Conservation (phyloP, 2,113 vertebrate genomes). For the Leptodactylus fuscus region DNA sequence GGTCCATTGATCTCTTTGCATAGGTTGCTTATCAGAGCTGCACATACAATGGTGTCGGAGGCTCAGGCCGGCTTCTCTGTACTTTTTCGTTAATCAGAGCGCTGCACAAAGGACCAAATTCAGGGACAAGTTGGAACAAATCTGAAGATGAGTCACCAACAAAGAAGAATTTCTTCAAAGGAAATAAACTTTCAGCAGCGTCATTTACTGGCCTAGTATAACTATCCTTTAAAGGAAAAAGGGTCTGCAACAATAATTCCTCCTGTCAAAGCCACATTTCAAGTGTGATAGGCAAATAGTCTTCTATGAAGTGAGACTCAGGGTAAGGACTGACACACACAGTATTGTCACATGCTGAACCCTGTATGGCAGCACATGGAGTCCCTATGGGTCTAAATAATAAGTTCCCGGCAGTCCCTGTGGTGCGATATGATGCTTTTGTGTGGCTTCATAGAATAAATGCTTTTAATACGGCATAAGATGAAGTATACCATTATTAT, state of each 20-base stretch:
- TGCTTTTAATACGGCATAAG: too few relatives aligned
- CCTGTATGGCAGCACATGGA: neutral
- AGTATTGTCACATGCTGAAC: neutral
- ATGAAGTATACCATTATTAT: too few relatives aligned
- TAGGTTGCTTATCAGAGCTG: conserved; percentile 6
- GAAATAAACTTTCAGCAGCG: conserved; percentile 9
- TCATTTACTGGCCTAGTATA: neutral
- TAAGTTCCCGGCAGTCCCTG: neutral
- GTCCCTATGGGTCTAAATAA: neutral
- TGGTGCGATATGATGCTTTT: too few relatives aligned
- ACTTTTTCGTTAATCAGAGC: conserved; percentile 40
- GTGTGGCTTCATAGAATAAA: too few relatives aligned
- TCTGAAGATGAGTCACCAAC: conserved; percentile 10
- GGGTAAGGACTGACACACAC: neutral
- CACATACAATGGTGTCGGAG: neutral
- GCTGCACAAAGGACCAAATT: conserved; percentile 16
- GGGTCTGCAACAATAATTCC: neutral
- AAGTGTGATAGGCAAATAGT: neutral
- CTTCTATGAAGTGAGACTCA: neutral
- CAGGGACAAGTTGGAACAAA: conserved; percentile 37
- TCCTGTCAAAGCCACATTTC: neutral
- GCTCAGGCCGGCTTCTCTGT: neutral
- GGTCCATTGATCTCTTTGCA: neutral
- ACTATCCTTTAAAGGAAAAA: conserved; percentile 1
- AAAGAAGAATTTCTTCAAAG: conserved; percentile 24